Percentiles rank a stretch among this genome's conserved stretches.
These are phyloP conservation scores for Genyomyrus donnyi DNA, from an alignment of 2,113 vertebrate genomes.

Conservation along the genomic window DNA sequence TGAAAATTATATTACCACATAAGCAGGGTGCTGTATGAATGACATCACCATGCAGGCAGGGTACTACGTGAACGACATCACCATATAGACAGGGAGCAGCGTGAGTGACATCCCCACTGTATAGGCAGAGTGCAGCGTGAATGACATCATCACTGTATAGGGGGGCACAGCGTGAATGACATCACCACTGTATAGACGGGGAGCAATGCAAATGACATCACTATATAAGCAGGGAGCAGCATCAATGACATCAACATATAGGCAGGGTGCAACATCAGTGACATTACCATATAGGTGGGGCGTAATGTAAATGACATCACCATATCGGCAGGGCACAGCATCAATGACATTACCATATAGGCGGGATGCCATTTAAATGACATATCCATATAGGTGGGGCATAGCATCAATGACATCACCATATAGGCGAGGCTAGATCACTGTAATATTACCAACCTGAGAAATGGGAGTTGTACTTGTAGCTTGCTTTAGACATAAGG, in stretches of 20 bases:
- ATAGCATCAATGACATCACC: background rate
- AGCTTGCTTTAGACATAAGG: background rate
- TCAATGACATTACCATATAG: background rate
- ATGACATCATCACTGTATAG: background rate
- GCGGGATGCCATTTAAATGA: too few relatives aligned
- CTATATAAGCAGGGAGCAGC: background rate
- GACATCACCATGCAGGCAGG: background rate
- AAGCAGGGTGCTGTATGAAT: background rate
- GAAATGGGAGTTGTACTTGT: slow-evolving; percentile 16
- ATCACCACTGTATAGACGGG: background rate
- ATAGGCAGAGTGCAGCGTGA: background rate
- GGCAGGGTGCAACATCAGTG: too few relatives aligned
- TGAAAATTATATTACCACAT: background rate
- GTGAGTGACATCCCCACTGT: background rate
- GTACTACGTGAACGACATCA: background rate
- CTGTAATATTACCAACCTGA: slow-evolving; percentile 32
- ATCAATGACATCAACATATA: background rate
- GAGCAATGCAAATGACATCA: background rate
- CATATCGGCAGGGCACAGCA: background rate
- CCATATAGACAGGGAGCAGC: background rate
- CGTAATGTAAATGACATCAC: too few relatives aligned
- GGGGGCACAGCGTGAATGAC: background rate
- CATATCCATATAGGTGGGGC: too few relatives aligned
- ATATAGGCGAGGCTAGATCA: slow-evolving; percentile 23
- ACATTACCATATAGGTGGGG: too few relatives aligned